Conservation (phyloP, 2,888 invertebrate genomes). For the Leucophora obtusa region DNA sequence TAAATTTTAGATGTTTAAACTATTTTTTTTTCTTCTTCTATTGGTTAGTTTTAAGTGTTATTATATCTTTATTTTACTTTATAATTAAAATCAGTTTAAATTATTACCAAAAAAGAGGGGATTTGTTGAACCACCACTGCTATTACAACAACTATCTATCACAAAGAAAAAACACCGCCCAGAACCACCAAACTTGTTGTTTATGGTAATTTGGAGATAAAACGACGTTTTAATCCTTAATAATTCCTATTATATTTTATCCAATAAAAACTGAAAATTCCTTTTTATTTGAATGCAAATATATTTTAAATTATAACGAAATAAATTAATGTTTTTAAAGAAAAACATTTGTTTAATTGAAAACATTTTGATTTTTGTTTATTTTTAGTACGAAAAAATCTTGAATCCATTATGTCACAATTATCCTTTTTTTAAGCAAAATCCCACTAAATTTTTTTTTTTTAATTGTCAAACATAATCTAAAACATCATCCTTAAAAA, state of each 20-base stretch:
- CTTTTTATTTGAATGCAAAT: constrained; percentile 58
- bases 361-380: no score
- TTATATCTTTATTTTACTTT: constrained; percentile 46
- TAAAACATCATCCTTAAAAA: no score
- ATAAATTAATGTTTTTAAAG: no score
- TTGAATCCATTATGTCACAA: no score
- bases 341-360: no score
- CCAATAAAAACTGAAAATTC: constrained; percentile 36
- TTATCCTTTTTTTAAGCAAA: no score
- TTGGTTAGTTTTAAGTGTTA: constrained; percentile 62
- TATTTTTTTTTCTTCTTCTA: constrained; percentile 19
- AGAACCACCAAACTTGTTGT: constrained; percentile 45
- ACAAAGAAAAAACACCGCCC: constrained; percentile 46
- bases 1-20: constrained; percentile 41
- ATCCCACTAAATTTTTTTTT: no score
- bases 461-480: no score
- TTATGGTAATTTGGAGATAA: constrained; percentile 60
- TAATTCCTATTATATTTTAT: constrained; percentile 43
- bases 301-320: not conserved
- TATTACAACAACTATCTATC: constrained; percentile 8
- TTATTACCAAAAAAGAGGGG: constrained; percentile 30
- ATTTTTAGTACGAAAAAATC: no score
- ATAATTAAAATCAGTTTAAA: constrained; percentile 43
- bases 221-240: constrained; percentile 54
- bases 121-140: constrained; percentile 25